Percentiles rank a stretch among this genome's conserved stretches.
Conservation (phyloP, 2,797 vertebrate species). For the Sphenodon punctatus region DNA sequence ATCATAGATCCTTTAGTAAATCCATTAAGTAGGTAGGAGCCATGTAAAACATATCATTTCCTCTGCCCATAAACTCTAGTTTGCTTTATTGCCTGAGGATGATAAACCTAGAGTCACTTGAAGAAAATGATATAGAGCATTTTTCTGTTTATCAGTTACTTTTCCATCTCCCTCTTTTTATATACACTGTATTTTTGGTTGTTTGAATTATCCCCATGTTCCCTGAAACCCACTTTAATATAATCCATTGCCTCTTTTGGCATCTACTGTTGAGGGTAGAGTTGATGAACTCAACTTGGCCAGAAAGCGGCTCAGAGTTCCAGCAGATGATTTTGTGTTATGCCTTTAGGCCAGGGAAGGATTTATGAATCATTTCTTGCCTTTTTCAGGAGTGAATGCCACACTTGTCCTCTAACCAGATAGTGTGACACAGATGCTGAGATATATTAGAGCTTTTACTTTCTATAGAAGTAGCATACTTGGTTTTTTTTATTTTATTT, state of each 20-base stretch:
- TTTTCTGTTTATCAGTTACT: constrained; percentile 23
- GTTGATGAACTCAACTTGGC: constrained; percentile 51
- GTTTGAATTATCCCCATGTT: constrained; percentile 43
- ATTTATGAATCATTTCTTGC: constrained; percentile 52
- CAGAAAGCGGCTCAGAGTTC: constrained; percentile 18
- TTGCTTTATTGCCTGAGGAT: background rate
- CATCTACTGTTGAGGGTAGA: constrained; percentile 20
- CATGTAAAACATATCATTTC: background rate
- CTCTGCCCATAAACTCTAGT: background rate
- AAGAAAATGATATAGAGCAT: background rate
- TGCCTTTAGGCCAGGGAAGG: constrained; percentile 47
- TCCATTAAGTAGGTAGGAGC: background rate
- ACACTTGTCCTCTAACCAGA: constrained; percentile 46
- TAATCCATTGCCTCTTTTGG: constrained; percentile 42
- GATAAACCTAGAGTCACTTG: constrained; percentile 13
- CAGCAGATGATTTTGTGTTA: constrained; percentile 36
- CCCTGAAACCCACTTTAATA: constrained; percentile 29
- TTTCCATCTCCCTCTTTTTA: constrained; percentile 4
- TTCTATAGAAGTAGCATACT: constrained; percentile 22
- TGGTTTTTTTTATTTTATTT: background rate
- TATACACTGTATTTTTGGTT: constrained; percentile 1
- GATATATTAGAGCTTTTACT: constrained; percentile 31
- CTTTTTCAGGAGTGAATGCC: constrained; percentile 58
- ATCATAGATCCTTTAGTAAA: background rate
- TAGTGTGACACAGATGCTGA: background rate